phyloP scores from a whole-genome alignment of 2,888 invertebrate genomes.

The Aromia moschata region DNA sequence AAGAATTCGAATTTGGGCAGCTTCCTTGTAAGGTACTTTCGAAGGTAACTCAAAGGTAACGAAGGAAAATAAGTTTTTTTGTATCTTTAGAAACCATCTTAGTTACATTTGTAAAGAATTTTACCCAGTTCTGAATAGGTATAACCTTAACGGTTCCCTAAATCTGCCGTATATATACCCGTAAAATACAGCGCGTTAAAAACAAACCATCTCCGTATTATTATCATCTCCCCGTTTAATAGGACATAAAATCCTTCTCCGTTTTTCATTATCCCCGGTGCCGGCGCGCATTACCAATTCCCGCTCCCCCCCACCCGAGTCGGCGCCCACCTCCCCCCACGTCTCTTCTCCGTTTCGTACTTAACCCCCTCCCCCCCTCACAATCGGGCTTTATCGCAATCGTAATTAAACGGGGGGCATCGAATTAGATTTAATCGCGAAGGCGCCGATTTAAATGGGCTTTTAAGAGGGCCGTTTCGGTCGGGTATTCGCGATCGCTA shows the following conservation, averaged over 20 bases:
- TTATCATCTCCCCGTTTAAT: conserved; percentile 22
- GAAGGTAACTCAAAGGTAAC: too few species aligned
- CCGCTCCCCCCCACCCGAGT: not conserved
- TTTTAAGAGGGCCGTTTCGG: conserved; percentile 49
- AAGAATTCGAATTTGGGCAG: too few species aligned
- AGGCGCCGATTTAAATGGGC: conserved; percentile 52
- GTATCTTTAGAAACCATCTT: too few species aligned
- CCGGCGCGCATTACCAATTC: conserved; percentile 16
- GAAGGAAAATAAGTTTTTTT: too few species aligned
- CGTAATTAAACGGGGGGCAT: conserved; percentile 53
- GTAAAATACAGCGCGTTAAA: not conserved
- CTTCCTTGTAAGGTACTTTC: too few species aligned
- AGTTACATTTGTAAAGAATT: too few species aligned
- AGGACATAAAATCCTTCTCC: conserved; percentile 22
- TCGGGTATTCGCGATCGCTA: conserved; percentile 45
- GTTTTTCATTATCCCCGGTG: conserved; percentile 15
- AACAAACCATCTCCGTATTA: conserved; percentile 10
- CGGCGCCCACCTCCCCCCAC: too few species aligned
- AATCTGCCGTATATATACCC: too few species aligned
- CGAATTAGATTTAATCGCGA: conserved; percentile 57
- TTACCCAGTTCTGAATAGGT: too few species aligned
- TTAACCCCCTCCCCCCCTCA: conserved; percentile 4
- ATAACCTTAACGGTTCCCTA: too few species aligned
- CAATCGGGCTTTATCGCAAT: conserved; percentile 47
- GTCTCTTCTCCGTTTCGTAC: too few species aligned